Evolutionary conservation across 2,797 vertebrate genomes (phyloP).

Genomic region (Xenops minutus): DNA sequence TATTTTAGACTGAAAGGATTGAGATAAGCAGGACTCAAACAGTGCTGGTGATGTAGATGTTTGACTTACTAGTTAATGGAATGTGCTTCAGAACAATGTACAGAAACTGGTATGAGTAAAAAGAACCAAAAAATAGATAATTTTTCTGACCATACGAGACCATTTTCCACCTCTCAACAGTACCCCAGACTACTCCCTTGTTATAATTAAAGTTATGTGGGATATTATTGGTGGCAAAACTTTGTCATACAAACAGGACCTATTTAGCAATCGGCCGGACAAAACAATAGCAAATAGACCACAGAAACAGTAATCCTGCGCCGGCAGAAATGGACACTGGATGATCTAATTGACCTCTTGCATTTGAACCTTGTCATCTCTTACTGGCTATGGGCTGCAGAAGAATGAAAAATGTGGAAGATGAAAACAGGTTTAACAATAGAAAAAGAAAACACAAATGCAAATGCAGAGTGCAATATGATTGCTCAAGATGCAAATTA

Average conservation of each 20-base stretch:
- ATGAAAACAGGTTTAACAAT: constrained; percentile 57
- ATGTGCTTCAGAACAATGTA: not conserved
- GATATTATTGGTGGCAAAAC: constrained; percentile 26
- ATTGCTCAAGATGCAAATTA: constrained; percentile 59
- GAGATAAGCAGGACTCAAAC: not conserved
- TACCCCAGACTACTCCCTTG: not conserved
- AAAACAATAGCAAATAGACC: constrained; percentile 35
- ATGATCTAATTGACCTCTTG: constrained; percentile 34
- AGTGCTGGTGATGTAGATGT: not conserved
- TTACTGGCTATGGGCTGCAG: not conserved
- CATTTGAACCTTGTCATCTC: constrained; percentile 28
- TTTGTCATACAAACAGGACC: not conserved
- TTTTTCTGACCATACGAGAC: not conserved
- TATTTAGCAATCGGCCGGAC: not conserved
- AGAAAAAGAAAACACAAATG: constrained; percentile 43
- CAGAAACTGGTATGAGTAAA: not conserved
- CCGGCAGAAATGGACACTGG: not conserved
- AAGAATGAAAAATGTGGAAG: constrained; percentile 33
- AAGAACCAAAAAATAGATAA: not conserved
- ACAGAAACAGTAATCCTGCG: constrained; percentile 20
- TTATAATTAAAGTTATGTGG: constrained; percentile 17
- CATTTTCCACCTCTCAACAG: not conserved
- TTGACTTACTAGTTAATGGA: not conserved
- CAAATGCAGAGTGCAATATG: not conserved
- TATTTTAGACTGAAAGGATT: not conserved